These are phyloP conservation scores for Marmota flaviventris DNA, from an alignment of 2,113 vertebrate genomes.

Conservation along the genomic window DNA sequence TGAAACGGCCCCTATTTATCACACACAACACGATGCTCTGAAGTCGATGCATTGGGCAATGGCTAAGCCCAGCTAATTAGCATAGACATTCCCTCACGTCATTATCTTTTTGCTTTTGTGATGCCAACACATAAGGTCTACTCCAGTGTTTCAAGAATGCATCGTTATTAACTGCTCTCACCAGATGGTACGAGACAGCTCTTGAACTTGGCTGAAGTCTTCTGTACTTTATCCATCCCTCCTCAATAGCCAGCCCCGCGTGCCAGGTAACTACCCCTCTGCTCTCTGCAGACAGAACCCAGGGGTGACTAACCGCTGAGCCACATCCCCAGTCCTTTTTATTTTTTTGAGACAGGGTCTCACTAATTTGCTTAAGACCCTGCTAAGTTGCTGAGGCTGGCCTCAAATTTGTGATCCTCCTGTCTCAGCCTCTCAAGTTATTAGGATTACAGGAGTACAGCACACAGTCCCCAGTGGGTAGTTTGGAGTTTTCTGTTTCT, in stretches of 20 bases:
- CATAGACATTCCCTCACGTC: no score
- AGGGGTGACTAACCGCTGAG: no score
- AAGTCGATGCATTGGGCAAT: not conserved
- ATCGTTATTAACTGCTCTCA: not conserved
- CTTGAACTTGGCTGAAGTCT: not conserved
- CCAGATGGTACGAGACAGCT: not conserved
- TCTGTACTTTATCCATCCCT: not conserved
- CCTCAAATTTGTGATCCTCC: no score
- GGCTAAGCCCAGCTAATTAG: not conserved
- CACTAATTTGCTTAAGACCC: no score
- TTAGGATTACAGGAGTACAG: no score
- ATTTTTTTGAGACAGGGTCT: no score
- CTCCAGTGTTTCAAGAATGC: not conserved
- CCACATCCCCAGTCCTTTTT: no score
- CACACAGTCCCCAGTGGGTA: no score
- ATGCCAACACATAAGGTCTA: not conserved
- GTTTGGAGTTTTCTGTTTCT: not conserved
- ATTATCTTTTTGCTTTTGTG: not conserved
- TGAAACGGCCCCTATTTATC: not conserved
- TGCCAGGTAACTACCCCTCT: not conserved
- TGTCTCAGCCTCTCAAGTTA: no score
- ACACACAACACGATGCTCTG: not conserved
- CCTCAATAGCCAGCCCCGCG: not conserved
- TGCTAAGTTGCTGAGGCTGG: no score
- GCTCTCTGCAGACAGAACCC: not conserved